Base-by-base conservation (phyloP, 2,797 vertebrate genomes). In the Acridotheres tristis region DNA sequence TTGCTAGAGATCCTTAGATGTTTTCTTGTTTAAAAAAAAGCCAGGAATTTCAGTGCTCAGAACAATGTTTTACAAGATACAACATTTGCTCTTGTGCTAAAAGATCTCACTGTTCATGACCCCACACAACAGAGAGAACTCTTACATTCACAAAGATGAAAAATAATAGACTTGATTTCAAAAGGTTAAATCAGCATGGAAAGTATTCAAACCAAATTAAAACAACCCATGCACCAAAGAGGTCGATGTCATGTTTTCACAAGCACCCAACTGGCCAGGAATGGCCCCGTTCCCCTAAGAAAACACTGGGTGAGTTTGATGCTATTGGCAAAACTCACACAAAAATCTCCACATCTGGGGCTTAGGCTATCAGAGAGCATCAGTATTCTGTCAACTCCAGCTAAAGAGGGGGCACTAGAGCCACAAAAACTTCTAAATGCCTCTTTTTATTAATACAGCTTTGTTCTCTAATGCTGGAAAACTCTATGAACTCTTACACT, bases 361-460 rank as follows among this genome's bases (percentile, higher is more conserved):
- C 77, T 91, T 22, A 63, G 86, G 90, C 86, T 91, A 74, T 90
- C 95, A 78, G 65, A 73, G 93, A 90, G 45, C 86, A 95, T 73
- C 85, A 85, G 48, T 1, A 55, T 21, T 76, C 77, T 74, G 48
- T 25, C 93, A 91, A 81, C 79, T 40, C 16, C 77, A 88, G 83
- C 51, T 81, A 73, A 86, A 85, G 63, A 90, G 38, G 18, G 45
- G 59, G 53, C 83, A 81, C 40, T 73, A 3, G 3, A 68, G 69
- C 30, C 66, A 54, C 55, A 88, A 58, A 78, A 90, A 58, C 51
- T 66, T 68, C 36, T 47, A 78, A 94, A 91, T 42, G 53, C 26
- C 43, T 57, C 66, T 65, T 74, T 43, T 79, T 68, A 50, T 71
- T 61, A 73, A 62, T 19, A 47, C n/a, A 47, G 75, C 47, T 94